Base-by-base conservation (phyloP, 2,113 vertebrate genomes). In the Arenaria interpres region DNA sequence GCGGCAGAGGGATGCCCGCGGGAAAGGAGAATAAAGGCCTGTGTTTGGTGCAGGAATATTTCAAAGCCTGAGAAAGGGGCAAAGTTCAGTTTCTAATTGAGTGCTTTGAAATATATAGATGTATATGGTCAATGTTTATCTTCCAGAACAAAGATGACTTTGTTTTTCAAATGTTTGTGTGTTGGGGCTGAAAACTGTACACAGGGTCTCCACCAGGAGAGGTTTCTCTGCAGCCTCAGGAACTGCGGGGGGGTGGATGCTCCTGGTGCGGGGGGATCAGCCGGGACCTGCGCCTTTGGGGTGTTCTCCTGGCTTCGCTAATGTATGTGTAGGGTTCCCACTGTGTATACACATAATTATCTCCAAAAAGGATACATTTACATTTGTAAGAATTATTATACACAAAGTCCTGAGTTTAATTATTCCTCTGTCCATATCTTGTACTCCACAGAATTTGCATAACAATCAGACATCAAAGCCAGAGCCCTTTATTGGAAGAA, bases 71-170 rank as follows among this genome's bases (percentile, higher is more conserved):
- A 92, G 87, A 91, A 91, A 92, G 75, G 95, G 92, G 89, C 95
- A 95, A 96, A 97, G 97, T 97, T 97, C 91, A 94, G 30, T 76
- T 93, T 76, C 90, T 95, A 95, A 97, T 94, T 27, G 94, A 94
- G 93, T 88, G 93, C 87, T 92, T 91, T 92, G 87, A 93, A 96
- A 96, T 43, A 73, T 82, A 91, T 69, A 88, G 82, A 94, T 95
- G 89, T 91, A n/a, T 89, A 85, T 80, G 93, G 91, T 67, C 93
- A 92, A 80, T 89, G 94, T 97, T 97, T 96, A 24, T 80, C 71
- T 95, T 92, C 45, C 71, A 59, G 95, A 74, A 97, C 94, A 97
- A 88, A 92, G 96, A 88, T 66, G 45, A 5, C 89, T 95, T 73
- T 95, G 90, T 96, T 68, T 92, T 62, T 41, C 12, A 43, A 8